Percentiles rank a stretch among this genome's conserved stretches.
These are phyloP conservation scores for Eleginops maclovinus DNA, from an alignment of 2,113 vertebrate species.

Conservation along the genomic window DNA sequence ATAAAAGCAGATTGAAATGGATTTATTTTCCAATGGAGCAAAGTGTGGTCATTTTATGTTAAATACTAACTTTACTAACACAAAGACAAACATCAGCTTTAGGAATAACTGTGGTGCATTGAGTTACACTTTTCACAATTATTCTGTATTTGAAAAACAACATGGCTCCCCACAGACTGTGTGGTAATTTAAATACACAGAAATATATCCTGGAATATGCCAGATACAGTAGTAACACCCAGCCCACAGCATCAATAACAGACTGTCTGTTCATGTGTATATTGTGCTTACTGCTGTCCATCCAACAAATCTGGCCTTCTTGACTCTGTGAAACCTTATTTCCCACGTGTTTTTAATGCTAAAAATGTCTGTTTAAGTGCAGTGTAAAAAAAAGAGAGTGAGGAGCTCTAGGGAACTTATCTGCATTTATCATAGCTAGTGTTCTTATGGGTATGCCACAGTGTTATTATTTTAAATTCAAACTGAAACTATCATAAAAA, in stretches of 20 bases:
- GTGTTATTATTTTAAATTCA: too few species aligned
- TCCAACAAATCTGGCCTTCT: constrained; percentile 35
- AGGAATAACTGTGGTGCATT: too few species aligned
- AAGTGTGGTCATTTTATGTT: neutral
- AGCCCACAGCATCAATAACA: constrained; percentile 22
- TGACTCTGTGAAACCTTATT: constrained; percentile 28
- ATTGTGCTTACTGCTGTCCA: constrained; percentile 76
- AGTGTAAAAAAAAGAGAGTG: constrained; percentile 10
- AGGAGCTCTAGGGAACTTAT: neutral
- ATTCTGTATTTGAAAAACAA: too few species aligned
- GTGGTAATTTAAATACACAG: constrained; percentile 1
- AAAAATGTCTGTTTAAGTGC: too few species aligned
- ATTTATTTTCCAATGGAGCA: neutral
- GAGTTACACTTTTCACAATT: too few species aligned
- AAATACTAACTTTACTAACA: neutral
- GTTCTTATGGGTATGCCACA: neutral
- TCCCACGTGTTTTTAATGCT: too few species aligned
- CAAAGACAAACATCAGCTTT: neutral
- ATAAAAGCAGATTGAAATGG: neutral
- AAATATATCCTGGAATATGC: neutral
- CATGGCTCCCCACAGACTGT: neutral
- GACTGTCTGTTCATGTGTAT: constrained; percentile 61
- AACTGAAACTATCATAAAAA: too few species aligned
- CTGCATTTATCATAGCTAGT: neutral
- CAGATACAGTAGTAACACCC: too few species aligned